phyloP scores from a whole-genome alignment of 2,113 vertebrate species.

The Anolis sagrei region DNA sequence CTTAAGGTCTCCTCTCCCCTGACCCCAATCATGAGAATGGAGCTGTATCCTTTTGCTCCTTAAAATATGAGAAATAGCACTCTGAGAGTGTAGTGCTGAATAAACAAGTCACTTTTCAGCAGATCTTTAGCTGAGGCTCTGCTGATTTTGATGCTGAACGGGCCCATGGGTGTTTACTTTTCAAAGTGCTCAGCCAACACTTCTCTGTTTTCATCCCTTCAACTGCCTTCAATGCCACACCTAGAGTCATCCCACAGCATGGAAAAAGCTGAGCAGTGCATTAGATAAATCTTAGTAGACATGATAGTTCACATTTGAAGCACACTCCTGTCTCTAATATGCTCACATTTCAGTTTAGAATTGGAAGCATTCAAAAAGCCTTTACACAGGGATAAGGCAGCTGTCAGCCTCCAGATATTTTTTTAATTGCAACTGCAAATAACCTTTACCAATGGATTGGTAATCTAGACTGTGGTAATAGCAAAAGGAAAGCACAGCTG shows the following conservation, averaged over 20 bases:
- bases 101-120: accelerated
- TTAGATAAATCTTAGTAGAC: background rate
- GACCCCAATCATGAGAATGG: background rate
- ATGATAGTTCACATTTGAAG: background rate
- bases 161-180: background rate
- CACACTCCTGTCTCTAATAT: background rate
- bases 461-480: background rate
- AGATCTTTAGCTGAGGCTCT: background rate
- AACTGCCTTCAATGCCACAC: background rate
- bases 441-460: background rate
- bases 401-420: background rate
- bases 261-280: background rate
- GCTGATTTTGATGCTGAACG: background rate
- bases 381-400: background rate
- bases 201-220: background rate
- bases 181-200: background rate
- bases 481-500: background rate
- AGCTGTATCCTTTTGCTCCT: accelerated
- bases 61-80: background rate
- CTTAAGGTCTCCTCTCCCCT: accelerated
- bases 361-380: background rate
- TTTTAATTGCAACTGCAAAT: background rate
- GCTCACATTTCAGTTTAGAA: background rate
- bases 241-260: background rate
- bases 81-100: background rate